Conservation (phyloP, 2,113 vertebrate genomes). For the Antechinus stuartii region DNA sequence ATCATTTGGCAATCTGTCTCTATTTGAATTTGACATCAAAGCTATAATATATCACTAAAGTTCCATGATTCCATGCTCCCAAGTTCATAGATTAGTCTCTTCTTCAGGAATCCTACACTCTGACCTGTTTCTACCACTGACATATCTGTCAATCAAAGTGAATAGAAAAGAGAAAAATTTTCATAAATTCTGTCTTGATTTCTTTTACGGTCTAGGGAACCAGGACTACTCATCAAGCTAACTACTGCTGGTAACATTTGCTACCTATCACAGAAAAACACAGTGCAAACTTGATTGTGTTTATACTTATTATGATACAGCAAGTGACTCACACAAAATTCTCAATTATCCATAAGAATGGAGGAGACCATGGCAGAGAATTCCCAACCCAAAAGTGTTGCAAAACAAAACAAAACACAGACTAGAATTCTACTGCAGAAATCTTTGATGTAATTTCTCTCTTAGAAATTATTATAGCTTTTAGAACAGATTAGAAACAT, state of each 20-base stretch:
- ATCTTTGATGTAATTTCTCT: neutral
- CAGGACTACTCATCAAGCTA: neutral
- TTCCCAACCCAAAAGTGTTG: neutral
- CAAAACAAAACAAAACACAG: neutral
- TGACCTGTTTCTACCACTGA: neutral
- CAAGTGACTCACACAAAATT: neutral
- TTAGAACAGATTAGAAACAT: neutral
- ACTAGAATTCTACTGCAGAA: neutral
- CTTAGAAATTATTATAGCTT: neutral
- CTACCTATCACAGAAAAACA: neutral
- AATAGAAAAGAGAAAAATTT: neutral
- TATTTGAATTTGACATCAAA: neutral
- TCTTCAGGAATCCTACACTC: neutral
- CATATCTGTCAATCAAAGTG: neutral
- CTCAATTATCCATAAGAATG: neutral
- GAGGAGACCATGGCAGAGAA: neutral
- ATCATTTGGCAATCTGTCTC: neutral
- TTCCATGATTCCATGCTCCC: neutral
- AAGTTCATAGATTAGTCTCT: neutral
- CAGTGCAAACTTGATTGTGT: neutral
- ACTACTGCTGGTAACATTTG: neutral
- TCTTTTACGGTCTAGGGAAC: neutral
- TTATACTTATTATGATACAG: neutral
- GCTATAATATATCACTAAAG: neutral
- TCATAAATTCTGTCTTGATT: neutral